Conservation (phyloP, 2,113 vertebrate species). For the Pelecanus crispus region DNA sequence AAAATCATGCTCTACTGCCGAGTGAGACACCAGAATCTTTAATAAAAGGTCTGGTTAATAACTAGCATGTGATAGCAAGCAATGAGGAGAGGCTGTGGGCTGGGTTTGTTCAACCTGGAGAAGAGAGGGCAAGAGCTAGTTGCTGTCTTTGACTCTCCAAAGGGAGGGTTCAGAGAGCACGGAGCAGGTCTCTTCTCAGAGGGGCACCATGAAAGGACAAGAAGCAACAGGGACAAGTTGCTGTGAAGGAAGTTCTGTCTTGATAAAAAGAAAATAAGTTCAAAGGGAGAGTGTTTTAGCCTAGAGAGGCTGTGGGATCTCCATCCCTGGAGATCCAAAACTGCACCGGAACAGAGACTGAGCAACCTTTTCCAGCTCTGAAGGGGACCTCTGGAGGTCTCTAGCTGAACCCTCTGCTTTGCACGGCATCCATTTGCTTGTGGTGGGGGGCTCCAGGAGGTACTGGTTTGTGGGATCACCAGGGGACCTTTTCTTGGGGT, state of each 20-base stretch:
- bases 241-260: neutral
- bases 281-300: neutral
- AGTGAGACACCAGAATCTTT: conserved; percentile 27
- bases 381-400: neutral
- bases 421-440: neutral
- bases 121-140: neutral
- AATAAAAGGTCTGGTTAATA: conserved; percentile 34
- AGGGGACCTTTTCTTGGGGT: neutral
- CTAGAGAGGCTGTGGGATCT: neutral
- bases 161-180: neutral
- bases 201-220: neutral
- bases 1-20: neutral
- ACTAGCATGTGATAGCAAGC: conserved; percentile 7
- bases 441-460: neutral
- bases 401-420: neutral
- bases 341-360: neutral
- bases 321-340: neutral
- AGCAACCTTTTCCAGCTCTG: neutral
- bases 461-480: neutral
- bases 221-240: neutral
- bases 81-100: neutral
- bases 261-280: neutral
- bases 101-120: neutral
- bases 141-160: neutral
- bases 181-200: neutral